These are phyloP conservation scores for Chaenodraco wilsoni DNA, from an alignment of 2,797 vertebrate genomes.

Conservation along the genomic window DNA sequence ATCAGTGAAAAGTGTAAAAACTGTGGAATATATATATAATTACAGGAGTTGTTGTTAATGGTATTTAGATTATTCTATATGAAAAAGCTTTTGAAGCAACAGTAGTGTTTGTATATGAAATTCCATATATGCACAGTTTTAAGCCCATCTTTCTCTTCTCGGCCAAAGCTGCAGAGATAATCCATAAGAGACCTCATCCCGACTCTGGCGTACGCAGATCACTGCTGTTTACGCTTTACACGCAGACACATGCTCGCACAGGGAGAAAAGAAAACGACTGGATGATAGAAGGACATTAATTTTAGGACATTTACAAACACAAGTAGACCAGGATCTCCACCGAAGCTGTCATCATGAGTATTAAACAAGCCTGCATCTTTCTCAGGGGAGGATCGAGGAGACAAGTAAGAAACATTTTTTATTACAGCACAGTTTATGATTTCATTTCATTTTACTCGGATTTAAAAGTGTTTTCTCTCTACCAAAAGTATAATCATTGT, in stretches of 20 bases:
- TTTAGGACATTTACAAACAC: not conserved
- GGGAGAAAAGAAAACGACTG: constrained; percentile 23
- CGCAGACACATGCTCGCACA: constrained; percentile 26
- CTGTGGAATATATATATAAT: not conserved
- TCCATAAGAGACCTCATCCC: constrained; percentile 72
- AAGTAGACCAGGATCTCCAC: constrained; percentile 19
- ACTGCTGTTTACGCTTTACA: constrained; percentile 45
- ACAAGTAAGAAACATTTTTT: constrained; percentile 69
- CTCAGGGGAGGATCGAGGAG: constrained; percentile 75
- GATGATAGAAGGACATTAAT: constrained; percentile 3
- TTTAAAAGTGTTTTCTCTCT: not conserved
- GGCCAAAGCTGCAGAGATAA: constrained; percentile 77
- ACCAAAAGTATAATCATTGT: not conserved
- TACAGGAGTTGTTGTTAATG: not conserved
- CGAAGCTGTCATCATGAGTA: constrained; percentile 60
- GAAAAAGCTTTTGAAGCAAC: not conserved
- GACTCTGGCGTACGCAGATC: constrained; percentile 51
- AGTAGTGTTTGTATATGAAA: constrained; percentile 33
- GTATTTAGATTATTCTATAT: not conserved
- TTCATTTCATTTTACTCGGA: not conserved
- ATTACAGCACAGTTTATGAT: not conserved
- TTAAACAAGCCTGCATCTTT: constrained; percentile 83
- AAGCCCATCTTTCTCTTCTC: constrained; percentile 65
- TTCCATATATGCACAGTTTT: constrained; percentile 45
- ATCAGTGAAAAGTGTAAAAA: not conserved